phyloP scores from a whole-genome alignment of 2,797 vertebrate species.

The Mus spretus region DNA sequence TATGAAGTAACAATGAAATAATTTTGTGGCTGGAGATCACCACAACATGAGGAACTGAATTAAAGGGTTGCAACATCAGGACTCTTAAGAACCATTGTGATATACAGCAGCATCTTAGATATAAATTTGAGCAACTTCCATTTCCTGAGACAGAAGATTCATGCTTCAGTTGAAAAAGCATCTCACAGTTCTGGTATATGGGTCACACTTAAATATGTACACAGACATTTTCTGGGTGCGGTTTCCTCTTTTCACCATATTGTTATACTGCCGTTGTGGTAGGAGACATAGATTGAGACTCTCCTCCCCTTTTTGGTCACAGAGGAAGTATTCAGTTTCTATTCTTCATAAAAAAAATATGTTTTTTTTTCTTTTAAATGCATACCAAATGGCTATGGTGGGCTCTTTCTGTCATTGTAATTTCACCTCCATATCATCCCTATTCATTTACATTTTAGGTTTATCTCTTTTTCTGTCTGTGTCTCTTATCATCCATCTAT shows the following conservation, averaged over 20 bases:
- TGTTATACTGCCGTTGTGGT: background rate
- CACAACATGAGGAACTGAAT: background rate
- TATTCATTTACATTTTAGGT: background rate
- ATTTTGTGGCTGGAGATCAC: background rate
- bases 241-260: background rate
- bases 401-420: background rate
- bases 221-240: background rate
- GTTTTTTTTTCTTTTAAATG: background rate
- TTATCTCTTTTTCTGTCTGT: background rate
- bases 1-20: background rate
- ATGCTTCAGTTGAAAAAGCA: background rate
- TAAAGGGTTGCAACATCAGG: fast-evolving
- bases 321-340: background rate
- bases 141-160: background rate
- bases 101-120: background rate
- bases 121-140: background rate
- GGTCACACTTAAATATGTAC: background rate
- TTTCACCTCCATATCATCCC: background rate
- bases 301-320: background rate
- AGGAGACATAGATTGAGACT: background rate
- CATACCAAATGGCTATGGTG: background rate
- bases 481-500: background rate
- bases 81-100: background rate
- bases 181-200: background rate
- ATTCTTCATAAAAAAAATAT: background rate